Evolutionary conservation across 2,113 vertebrate species (phyloP), one percentile per base, ranked within the genome.

Genomic region (Ameiurus melas): DNA sequence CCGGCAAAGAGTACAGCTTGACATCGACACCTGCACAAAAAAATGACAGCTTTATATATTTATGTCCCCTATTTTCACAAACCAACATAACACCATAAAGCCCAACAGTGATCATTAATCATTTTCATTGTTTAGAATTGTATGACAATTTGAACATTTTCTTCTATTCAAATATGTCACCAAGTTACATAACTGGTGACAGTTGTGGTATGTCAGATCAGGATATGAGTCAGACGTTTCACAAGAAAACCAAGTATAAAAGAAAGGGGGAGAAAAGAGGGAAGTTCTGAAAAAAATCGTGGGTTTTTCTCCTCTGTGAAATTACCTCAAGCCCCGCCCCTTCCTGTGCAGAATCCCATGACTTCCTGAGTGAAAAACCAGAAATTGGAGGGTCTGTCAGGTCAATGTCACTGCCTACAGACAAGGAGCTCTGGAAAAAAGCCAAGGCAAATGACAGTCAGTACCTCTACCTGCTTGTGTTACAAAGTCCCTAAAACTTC

Each of bases 1-100:
- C 0, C 94, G 96, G 86, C 98, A 99, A 66, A 96, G 92, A 0
- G 97, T 97, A 91, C 97, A 98, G 94, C 97, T 98, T 1, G 98
- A 98, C 92, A 98, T 94, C 92, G 93, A 47, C 55, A 95, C 94
- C 95, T 95, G 92, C 36, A 85, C 20, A 86, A 25, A 70, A 36
- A 22, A 13, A 47, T 47, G 43, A 80, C 53, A 83, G 47, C 64
- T 22, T 30, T 10, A 77, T 8, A 25, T 66, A 16, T n/a, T 39
- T 6, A 77, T 8, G 30, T 66, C 22, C 64, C 51, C 17, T 25
- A 68, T 39, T 83, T 19, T 60, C 33, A 71, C 51, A 55, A 88
- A 64, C 30, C 51, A 80, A 17, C 2, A 53, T 51, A 78, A 78
- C 6, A 25, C 60, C 13, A 39, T 3, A 1, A 55, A 58, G 17